phyloP scores from a whole-genome alignment of 1,140 invertebrate genomes.

The Drosophila repleta region DNA sequence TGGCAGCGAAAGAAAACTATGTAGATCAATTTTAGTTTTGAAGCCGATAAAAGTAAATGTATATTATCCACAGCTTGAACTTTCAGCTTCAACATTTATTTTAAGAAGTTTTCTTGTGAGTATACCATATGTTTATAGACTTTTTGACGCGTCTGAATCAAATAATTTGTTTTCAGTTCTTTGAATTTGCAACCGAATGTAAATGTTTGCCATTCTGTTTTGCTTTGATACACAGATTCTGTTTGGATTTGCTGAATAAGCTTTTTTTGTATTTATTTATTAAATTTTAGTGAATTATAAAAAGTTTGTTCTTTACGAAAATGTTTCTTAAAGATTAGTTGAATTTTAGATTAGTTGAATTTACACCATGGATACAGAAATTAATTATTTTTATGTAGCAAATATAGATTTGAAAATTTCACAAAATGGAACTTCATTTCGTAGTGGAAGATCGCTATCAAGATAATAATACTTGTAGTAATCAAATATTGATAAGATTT shows the following conservation, averaged over 20 bases:
- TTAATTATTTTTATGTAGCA: background rate
- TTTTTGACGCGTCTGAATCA: background rate
- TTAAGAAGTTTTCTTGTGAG: too few relatives aligned
- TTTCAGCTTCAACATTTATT: too few relatives aligned
- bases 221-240: background rate
- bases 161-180: background rate
- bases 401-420: background rate
- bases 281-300: background rate
- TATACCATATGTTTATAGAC: too few relatives aligned
- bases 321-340: too few relatives aligned
- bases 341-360: too few relatives aligned
- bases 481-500: constrained; percentile 19
- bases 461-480: constrained; percentile 24
- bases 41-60: too few relatives aligned
- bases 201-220: background rate
- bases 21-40: too few relatives aligned
- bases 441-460: background rate
- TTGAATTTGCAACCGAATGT: background rate
- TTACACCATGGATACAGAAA: too few relatives aligned
- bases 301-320: too few relatives aligned
- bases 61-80: too few relatives aligned
- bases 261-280: background rate
- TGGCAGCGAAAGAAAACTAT: too few relatives aligned
- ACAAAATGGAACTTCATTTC: background rate
- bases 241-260: background rate